Evolutionary conservation across 2,888 invertebrate genomes (phyloP).

Genomic region (Nemotelus pantherinus): DNA sequence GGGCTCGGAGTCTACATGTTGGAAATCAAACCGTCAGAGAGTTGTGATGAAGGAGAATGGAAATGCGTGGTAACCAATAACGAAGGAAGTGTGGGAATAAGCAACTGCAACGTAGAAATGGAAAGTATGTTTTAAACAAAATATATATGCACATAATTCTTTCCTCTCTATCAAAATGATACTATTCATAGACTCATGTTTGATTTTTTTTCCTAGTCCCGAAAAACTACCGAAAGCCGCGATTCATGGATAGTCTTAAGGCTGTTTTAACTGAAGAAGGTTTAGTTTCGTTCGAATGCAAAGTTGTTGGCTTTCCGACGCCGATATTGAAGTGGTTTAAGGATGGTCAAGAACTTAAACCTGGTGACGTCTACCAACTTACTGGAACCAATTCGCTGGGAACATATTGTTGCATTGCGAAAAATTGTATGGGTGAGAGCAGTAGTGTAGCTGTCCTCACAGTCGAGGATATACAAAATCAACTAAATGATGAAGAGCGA

Average conservation of each 20-base stretch:
- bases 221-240: constrained; percentile 87
- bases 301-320: constrained; percentile 91
- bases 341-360: constrained; percentile 90
- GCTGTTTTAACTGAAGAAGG: constrained; percentile 92
- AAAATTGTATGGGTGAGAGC: constrained; percentile 90
- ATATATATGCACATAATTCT: background rate
- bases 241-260: constrained; percentile 89
- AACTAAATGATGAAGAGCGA: constrained; percentile 86
- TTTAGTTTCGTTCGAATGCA: constrained; percentile 91
- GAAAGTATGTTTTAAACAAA: constrained; percentile 70
- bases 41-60: constrained; percentile 88
- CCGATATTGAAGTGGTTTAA: constrained; percentile 90
- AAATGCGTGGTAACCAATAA: constrained; percentile 85
- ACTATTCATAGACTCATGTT: background rate
- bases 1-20: constrained; percentile 84
- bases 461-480: constrained; percentile 90
- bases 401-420: constrained; percentile 88
- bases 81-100: constrained; percentile 79
- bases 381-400: constrained; percentile 90
- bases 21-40: constrained; percentile 79
- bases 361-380: constrained; percentile 91
- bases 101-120: constrained; percentile 79
- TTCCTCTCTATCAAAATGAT: constrained; percentile 4
- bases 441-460: constrained; percentile 87
- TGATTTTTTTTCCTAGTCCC: constrained; percentile 72